Evolutionary conservation across 2,113 vertebrate species (phyloP).

Genomic region (Nycticryphes semicollaris): DNA sequence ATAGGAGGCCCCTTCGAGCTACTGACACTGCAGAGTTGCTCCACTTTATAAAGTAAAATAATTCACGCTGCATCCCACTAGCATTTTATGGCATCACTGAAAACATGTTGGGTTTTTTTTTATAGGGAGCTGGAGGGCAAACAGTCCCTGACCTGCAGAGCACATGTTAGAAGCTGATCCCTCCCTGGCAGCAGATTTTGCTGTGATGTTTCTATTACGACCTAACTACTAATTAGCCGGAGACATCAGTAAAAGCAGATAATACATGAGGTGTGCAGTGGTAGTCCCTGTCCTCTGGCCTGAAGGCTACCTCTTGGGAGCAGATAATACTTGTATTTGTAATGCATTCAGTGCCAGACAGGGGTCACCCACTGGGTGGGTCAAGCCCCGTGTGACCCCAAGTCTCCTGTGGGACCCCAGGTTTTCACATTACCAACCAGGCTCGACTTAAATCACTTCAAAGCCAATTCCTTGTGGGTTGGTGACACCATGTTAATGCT

Average conservation of each 20-base stretch:
- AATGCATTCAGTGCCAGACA: fast-evolving
- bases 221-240: not conserved
- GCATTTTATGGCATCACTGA: not conserved
- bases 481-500: not conserved
- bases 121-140: slow-evolving; percentile 47
- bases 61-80: not conserved
- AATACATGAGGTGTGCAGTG: not conserved
- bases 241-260: not conserved
- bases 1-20: not conserved
- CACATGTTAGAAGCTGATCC: not conserved
- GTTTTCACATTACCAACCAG: not conserved
- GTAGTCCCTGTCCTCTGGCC: not conserved
- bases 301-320: not conserved
- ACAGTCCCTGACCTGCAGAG: slow-evolving; percentile 43
- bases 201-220: slow-evolving; percentile 8
- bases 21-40: not conserved
- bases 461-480: not conserved
- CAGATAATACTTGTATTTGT: not conserved
- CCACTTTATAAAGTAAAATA: slow-evolving; percentile 4
- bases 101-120: not conserved
- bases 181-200: not conserved
- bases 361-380: not conserved
- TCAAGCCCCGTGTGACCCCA: not conserved
- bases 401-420: not conserved
- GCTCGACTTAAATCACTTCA: not conserved